Evolutionary conservation across 2,113 vertebrate genomes (phyloP).

Genomic region (Nymphicus hollandicus): DNA sequence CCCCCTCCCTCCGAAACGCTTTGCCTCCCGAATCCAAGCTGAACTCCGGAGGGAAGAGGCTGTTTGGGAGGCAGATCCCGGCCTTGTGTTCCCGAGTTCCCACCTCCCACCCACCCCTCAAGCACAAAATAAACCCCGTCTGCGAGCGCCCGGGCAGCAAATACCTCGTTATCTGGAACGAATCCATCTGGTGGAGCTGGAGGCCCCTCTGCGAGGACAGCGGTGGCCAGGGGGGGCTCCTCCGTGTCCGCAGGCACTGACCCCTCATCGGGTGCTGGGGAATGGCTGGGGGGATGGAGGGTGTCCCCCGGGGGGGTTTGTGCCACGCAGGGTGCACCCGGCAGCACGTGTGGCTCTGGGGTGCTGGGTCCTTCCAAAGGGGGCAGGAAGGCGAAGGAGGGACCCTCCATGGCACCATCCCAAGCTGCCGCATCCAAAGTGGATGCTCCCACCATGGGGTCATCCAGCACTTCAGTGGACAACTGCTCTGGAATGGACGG

Average conservation of each 20-base stretch:
- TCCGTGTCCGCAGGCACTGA: rapidly evolving
- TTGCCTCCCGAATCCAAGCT: not conserved
- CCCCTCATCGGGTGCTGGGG: rapidly evolving
- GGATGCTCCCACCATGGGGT: rapidly evolving
- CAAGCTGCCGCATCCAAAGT: not conserved
- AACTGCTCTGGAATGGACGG: not conserved
- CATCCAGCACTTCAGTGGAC: rapidly evolving
- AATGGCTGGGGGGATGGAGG: not conserved
- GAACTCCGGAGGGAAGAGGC: not conserved
- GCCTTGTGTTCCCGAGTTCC: not conserved
- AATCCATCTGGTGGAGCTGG: conserved; percentile 63
- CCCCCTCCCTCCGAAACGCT: rapidly evolving
- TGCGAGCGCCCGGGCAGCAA: conserved; percentile 33
- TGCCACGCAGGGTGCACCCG: not conserved
- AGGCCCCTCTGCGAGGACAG: conserved; percentile 38
- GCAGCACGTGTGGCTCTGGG: not conserved
- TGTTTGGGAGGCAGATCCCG: not conserved
- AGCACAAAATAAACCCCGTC: not conserved
- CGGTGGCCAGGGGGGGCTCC: not conserved
- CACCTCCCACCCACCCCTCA: conserved; percentile 3
- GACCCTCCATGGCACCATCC: not conserved
- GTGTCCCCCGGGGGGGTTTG: not conserved
- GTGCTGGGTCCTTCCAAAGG: not conserved
- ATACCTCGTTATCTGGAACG: conserved; percentile 78
- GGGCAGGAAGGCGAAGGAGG: not conserved